phyloP scores from a whole-genome alignment of 2,113 vertebrate species.

The Bungarus multicinctus region DNA sequence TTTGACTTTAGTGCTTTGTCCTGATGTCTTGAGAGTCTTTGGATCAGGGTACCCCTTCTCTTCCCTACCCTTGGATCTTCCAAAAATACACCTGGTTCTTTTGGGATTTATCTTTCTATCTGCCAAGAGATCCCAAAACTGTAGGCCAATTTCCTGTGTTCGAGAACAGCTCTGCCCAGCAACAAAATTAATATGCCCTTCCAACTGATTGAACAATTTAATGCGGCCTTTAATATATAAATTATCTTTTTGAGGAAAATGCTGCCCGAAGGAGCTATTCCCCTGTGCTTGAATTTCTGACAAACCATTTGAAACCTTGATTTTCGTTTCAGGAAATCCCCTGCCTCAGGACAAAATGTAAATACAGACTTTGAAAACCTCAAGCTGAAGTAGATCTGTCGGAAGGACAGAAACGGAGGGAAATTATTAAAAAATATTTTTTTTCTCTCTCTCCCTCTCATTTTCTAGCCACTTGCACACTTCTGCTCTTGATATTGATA shows the following conservation, averaged over 20 bases:
- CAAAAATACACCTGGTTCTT: background rate
- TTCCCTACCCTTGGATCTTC: background rate
- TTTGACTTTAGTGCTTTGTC: background rate
- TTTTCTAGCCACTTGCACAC: background rate
- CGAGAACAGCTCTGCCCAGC: background rate
- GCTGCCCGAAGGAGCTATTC: background rate
- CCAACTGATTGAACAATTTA: background rate
- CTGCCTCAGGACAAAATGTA: background rate
- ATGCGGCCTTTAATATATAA: background rate
- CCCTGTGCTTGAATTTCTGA: background rate
- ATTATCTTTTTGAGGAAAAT: background rate
- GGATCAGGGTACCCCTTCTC: background rate
- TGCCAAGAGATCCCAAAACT: background rate
- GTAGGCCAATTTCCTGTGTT: background rate
- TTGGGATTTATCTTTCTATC: background rate
- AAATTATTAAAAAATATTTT: background rate
- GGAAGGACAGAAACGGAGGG: background rate
- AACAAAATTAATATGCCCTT: background rate
- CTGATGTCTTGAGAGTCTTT: background rate
- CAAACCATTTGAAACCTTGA: background rate
- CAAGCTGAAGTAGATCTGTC: background rate
- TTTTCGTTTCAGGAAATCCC: background rate
- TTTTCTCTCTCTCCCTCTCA: background rate
- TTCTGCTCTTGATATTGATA: background rate
- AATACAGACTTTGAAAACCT: background rate